phyloP scores from a whole-genome alignment of 53 echinoderm and acorn worm genomes.

The Astropecten irregularis region DNA sequence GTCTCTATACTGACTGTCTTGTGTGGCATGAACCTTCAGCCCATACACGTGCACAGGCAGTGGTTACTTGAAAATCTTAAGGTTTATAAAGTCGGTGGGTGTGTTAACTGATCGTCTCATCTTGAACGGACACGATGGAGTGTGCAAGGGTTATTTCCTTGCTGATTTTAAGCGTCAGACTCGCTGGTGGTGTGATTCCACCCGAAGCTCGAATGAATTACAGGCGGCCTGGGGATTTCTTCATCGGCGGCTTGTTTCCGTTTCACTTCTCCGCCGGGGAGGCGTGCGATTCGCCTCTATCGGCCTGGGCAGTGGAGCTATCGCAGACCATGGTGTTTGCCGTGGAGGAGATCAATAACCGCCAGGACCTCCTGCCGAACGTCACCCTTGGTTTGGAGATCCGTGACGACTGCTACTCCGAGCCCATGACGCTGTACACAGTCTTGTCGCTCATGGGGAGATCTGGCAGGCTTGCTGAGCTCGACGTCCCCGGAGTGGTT shows the following conservation, averaged over 20 bases:
- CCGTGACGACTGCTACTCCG: slow-evolving; percentile 46
- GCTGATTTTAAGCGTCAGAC: background rate
- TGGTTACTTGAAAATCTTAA: too few relatives aligned
- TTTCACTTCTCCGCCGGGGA: background rate
- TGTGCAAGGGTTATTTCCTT: background rate
- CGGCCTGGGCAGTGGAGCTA: slow-evolving; percentile 36
- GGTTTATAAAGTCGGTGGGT: too few relatives aligned
- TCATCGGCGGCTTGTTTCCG: slow-evolving; percentile 50
- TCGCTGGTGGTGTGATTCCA: background rate
- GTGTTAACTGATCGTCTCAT: too few relatives aligned
- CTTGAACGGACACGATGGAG: too few relatives aligned
- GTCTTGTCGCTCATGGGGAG: slow-evolving; percentile 9
- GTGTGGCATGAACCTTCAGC: too few relatives aligned
- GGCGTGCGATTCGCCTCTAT: slow-evolving; percentile 22
- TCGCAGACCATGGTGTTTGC: slow-evolving; percentile 54
- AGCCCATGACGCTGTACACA: slow-evolving; percentile 39
- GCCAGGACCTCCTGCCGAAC: slow-evolving; percentile 50
- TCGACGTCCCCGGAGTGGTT: background rate
- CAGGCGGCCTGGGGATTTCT: slow-evolving; percentile 32
- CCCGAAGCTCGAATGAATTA: background rate
- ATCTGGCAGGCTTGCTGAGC: background rate
- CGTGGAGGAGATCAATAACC: slow-evolving; percentile 27
- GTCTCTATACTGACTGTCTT: too few relatives aligned
- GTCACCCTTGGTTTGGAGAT: too few relatives aligned
- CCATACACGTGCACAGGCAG: too few relatives aligned